Base-by-base conservation (phyloP, 1,140 invertebrate genomes). In the Anadara kagoshimensis region DNA sequence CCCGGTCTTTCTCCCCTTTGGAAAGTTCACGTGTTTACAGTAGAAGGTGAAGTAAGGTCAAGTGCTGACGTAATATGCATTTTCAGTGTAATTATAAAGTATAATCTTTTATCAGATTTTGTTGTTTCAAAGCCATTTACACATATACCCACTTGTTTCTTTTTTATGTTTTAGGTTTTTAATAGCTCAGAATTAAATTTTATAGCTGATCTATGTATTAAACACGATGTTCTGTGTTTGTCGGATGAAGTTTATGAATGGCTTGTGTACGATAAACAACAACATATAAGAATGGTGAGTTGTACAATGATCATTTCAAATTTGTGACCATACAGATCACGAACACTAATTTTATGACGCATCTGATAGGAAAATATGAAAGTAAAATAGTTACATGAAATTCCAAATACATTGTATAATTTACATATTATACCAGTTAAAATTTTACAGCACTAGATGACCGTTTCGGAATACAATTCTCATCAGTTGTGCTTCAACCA, bases 201-300 rank as follows among this genome's bases (percentile, higher is more conserved):
- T 54, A 97, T 99, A 81, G 97, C 95, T 0, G 89, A 91, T 85
- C 90, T 99, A 44, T 98, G 96, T 83, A 95, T 94, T 81, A 96
- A 98, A 86, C 94, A 96, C 92, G 94, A 99, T 88, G 93, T 95
- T 5, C 87, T 99, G 5, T 97, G 96, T 65, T 90, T 99, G n/a
- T 94, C 95, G 3, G 98, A 99, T 90, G 98, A 99, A 90, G 98
- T 99, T 0, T 99, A 99, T 81, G 97, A 99, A 90, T 98, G 96
- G 95, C 92, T 99, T 75, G 94, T 97, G 26, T 98, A 95, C 85
- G 92, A 94, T 84, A 94, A 94, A 1, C 90, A 92, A 47, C 91
- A 96, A 84, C 97, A 98, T 90, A 92, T 97, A 69, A 91, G 96
- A 84, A 97, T 98, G 85, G 84, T 85, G 62, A 73, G 47, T 51